phyloP scores from a whole-genome alignment of 2,113 vertebrate genomes.

The Cinclus mexicanus region DNA sequence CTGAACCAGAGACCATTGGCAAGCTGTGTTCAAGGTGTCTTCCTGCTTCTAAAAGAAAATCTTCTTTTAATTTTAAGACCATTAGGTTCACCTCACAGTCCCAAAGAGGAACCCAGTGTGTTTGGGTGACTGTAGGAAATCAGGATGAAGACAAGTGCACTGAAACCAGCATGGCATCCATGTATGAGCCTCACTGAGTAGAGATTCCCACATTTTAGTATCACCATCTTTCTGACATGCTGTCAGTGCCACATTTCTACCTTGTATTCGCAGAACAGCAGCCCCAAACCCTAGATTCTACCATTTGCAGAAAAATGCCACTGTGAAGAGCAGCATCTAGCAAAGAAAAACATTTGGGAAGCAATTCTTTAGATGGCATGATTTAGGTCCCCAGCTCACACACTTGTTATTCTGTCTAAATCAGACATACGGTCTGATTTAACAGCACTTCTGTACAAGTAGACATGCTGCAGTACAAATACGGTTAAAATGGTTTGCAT shows the following conservation, averaged over 20 bases:
- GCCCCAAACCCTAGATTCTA: background rate
- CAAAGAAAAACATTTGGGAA: background rate
- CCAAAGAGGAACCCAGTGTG: background rate
- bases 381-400: background rate
- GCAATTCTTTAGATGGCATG: background rate
- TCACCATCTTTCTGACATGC: background rate
- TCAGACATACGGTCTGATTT: background rate
- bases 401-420: background rate
- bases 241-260: background rate
- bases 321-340: background rate
- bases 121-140: background rate
- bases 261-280: background rate
- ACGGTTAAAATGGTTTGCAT: background rate
- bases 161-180: background rate
- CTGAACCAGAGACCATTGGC: background rate
- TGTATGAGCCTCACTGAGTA: background rate
- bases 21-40: fast-evolving
- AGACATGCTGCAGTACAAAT: background rate
- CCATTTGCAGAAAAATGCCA: background rate
- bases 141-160: background rate
- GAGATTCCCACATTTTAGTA: background rate
- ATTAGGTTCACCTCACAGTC: background rate
- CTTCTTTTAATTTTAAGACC: background rate
- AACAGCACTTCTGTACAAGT: background rate
- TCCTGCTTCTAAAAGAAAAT: background rate